Evolutionary conservation across 2,888 invertebrate genomes (phyloP).

Genomic region (Mayetiola destructor): DNA sequence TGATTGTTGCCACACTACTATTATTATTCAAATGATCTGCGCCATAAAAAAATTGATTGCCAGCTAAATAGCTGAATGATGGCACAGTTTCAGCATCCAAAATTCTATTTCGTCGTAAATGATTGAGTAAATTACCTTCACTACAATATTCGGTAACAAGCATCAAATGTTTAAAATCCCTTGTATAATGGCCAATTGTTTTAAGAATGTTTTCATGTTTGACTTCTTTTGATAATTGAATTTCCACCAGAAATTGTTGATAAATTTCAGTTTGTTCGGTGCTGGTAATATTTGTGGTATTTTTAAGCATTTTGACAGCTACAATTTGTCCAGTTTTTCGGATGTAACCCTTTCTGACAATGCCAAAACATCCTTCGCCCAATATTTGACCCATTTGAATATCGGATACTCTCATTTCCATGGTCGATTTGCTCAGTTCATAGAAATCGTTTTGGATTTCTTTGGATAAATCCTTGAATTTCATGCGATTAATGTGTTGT

Average conservation of each 20-base stretch:
- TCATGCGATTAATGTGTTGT: no score
- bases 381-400: slow-evolving; percentile 51
- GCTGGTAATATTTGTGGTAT: slow-evolving; percentile 33
- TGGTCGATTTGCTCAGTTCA: slow-evolving; percentile 39
- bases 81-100: background rate
- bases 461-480: no score
- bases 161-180: slow-evolving; percentile 40
- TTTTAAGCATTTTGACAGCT: slow-evolving; percentile 77
- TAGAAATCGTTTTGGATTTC: background rate
- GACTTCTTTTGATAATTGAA: slow-evolving; percentile 73
- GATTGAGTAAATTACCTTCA: slow-evolving; percentile 62
- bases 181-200: slow-evolving; percentile 64
- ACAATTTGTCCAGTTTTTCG: slow-evolving; percentile 39
- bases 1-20: background rate
- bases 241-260: slow-evolving; percentile 65
- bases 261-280: slow-evolving; percentile 45
- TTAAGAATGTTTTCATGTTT: slow-evolving; percentile 73
- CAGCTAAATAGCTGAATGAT: background rate
- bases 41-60: background rate
- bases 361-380: slow-evolving; percentile 77
- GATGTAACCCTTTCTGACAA: slow-evolving; percentile 56
- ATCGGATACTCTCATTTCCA: slow-evolving; percentile 49
- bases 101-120: slow-evolving; percentile 40
- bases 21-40: background rate
- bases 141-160: slow-evolving; percentile 74